Percentiles rank a stretch among this genome's conserved stretches.
Conservation (phyloP, 2,888 invertebrate genomes). For the Diaprepes abbreviatus region DNA sequence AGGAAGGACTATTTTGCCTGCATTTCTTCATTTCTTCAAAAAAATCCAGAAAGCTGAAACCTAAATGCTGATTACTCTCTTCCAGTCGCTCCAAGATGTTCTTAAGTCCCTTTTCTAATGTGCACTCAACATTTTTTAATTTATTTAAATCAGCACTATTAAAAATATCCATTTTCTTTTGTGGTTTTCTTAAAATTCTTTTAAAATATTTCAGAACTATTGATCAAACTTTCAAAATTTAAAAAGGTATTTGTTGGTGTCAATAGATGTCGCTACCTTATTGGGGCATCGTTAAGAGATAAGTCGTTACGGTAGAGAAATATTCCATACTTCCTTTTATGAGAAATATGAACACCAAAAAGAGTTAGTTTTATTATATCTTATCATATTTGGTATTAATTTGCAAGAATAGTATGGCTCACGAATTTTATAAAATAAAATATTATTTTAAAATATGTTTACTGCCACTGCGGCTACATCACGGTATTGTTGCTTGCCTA, state of each 20-base stretch:
- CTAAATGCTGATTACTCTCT: slow-evolving; percentile 14
- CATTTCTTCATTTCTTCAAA: slow-evolving; percentile 5
- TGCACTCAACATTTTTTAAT: slow-evolving; percentile 22
- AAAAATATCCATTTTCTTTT: slow-evolving; percentile 27
- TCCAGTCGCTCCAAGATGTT: slow-evolving; percentile 3
- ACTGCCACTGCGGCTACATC: too few relatives aligned
- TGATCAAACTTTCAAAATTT: slow-evolving; percentile 16
- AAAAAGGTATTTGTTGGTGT: too few relatives aligned
- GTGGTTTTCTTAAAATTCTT: not conserved
- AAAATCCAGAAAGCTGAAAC: not conserved
- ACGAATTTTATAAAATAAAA: too few relatives aligned
- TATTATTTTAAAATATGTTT: too few relatives aligned
- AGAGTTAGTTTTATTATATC: too few relatives aligned
- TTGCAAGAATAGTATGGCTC: too few relatives aligned
- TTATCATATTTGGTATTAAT: too few relatives aligned
- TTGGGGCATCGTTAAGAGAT: too few relatives aligned
- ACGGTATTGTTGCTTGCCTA: not conserved
- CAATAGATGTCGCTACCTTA: too few relatives aligned
- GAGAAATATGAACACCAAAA: too few relatives aligned
- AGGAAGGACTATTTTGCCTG: not conserved
- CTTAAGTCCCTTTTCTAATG: slow-evolving; percentile 32
- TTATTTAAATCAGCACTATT: slow-evolving; percentile 33
- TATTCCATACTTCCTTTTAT: too few relatives aligned
- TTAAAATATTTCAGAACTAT: not conserved
- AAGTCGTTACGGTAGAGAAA: too few relatives aligned